phyloP scores from a whole-genome alignment of 2,113 vertebrate species.

The Limnothrissa miodon region DNA sequence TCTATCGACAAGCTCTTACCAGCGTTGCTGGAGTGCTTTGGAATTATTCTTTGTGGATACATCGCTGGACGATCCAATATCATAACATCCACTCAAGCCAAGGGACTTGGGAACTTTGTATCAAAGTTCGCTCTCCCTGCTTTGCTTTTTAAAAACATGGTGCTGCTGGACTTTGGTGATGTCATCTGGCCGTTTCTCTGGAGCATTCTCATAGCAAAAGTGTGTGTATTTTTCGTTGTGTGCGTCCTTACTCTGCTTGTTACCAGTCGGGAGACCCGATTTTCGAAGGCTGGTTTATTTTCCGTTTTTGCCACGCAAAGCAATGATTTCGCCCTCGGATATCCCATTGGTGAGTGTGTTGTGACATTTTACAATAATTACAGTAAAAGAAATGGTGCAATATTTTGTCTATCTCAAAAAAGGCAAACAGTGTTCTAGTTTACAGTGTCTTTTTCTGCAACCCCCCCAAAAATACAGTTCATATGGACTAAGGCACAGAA shows the following conservation, averaged over 20 bases:
- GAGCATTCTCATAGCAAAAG: slow-evolving; percentile 92
- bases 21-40: slow-evolving; percentile 93
- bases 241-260: slow-evolving; percentile 87
- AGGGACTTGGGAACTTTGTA: slow-evolving; percentile 93
- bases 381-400: not conserved
- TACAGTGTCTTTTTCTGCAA: not conserved
- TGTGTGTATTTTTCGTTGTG: slow-evolving; percentile 84
- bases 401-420: no score
- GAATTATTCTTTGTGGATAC: slow-evolving; percentile 95
- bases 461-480: not conserved
- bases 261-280: slow-evolving; percentile 81
- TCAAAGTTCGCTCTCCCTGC: slow-evolving; percentile 96
- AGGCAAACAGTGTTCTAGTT: not conserved
- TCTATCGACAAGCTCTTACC: slow-evolving; percentile 91
- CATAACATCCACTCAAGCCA: slow-evolving; percentile 89
- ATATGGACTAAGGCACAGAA: not conserved
- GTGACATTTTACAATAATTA: not conserved
- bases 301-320: slow-evolving; percentile 98
- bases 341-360: slow-evolving; percentile 90
- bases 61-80: slow-evolving; percentile 87
- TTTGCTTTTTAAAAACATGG: slow-evolving; percentile 97
- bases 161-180: slow-evolving; percentile 88
- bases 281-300: slow-evolving; percentile 93
- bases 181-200: slow-evolving; percentile 95
- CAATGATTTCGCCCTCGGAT: slow-evolving; percentile 98